Evolutionary conservation across 2,888 invertebrate species (phyloP), one percentile per base, ranked within the genome.

Genomic region (Drosophila neotestacea): DNA sequence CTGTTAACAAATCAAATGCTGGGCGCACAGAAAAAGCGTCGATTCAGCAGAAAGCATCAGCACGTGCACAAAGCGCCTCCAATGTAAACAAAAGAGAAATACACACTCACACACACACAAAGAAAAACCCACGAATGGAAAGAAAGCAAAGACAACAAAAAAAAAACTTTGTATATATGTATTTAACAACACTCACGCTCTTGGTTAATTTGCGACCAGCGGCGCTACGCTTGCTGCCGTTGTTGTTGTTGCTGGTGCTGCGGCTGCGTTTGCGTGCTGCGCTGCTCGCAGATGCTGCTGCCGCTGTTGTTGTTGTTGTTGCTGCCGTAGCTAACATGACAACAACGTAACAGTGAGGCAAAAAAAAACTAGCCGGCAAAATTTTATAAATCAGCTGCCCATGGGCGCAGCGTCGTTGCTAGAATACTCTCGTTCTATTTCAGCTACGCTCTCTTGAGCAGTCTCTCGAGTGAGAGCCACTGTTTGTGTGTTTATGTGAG

Each of bases 281-380:
- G 59, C 71, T 76, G 60, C 70, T 70, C 22, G 78, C 78, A 27
- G 88, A 59, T 9, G 86, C 64, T 30, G 82, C 52, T 39, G 73
- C 81, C 42, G 77, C 64, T 65, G 22, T 22, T 22, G 22, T 22
- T 22, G 22, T 22, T 3, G 77, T 65, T 73, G 81, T 62, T 58
- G 77, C 70, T 70, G 78, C 72, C 70, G 88, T 82, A 47, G 90
- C 90, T 90, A 90, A 90, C 89, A 90, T 89, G 77, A 68, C 77
- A 78, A 65, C 80, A 78, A 65, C 80, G 71, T 73, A 73, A 70
- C 67, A 77, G 73, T 62, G 56, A 56, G 67, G 2, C 22, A 22
- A 22, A 22, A 22, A 22, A 64, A 64, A 63, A 77, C 66, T 85
- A 81, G 86, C 89, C 89, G 89, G 89, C 89, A 77, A 88, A 88